phyloP scores from a whole-genome alignment of 1,140 invertebrate genomes.

The Diorhabda elongata region DNA sequence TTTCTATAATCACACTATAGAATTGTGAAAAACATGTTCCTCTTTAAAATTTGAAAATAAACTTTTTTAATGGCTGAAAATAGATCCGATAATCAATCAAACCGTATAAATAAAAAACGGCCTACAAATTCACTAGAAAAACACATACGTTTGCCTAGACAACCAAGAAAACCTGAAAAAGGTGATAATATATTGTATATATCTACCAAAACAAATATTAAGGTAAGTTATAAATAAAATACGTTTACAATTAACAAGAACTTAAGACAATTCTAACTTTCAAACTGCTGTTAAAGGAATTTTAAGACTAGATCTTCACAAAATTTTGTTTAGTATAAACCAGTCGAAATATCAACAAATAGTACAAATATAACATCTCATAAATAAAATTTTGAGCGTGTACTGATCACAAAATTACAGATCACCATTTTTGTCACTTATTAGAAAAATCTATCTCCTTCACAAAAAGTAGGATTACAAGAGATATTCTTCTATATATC shows the following conservation, averaged over 20 bases:
- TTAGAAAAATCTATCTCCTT: no score
- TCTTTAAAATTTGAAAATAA: not conserved
- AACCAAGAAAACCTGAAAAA: conserved; percentile 34
- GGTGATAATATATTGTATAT: conserved; percentile 52
- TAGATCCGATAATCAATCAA: not conserved
- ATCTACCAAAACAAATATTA: conserved; percentile 56
- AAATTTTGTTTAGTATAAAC: not conserved
- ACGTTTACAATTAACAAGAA: not conserved
- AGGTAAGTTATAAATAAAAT: conserved; percentile 46
- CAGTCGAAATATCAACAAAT: no score
- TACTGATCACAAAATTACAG: no score
- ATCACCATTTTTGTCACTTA: no score
- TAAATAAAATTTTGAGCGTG: no score
- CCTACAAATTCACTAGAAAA: conserved; percentile 26
- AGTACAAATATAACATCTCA: no score
- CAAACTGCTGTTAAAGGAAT: not conserved
- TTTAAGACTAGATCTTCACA: not conserved
- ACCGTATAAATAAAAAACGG: conserved; percentile 21
- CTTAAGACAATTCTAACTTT: not conserved
- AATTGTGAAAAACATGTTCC: no score
- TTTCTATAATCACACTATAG: no score
- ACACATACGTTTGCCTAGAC: conserved; percentile 37
- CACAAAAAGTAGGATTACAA: no score
- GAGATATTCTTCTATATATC: no score
- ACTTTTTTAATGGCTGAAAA: conserved; percentile 10